phyloP scores from a whole-genome alignment of 2,888 invertebrate genomes.

The Podabrus alpinus region DNA sequence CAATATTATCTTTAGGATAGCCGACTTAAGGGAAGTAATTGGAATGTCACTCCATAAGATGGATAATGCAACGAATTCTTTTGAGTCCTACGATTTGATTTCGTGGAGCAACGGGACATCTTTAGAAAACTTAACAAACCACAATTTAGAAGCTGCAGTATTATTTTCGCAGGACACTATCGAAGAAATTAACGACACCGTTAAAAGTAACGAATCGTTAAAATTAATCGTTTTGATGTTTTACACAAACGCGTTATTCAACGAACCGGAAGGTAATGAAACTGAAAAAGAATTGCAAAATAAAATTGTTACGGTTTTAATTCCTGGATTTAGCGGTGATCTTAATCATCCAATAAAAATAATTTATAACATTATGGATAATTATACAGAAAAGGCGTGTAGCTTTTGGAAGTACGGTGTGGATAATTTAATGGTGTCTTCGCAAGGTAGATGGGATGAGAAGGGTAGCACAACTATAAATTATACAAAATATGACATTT shows the following conservation, averaged over 20 bases:
- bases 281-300: not conserved
- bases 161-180: not conserved
- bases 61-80: not conserved
- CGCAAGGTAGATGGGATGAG: not conserved
- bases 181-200: not conserved
- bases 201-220: not conserved
- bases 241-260: not conserved
- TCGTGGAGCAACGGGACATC: not conserved
- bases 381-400: not conserved
- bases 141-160: not conserved
- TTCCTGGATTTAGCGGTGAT: not conserved
- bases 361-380: not conserved
- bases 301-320: not conserved
- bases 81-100: not conserved
- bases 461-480: not conserved
- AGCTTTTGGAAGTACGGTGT: not conserved
- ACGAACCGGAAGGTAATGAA: not conserved
- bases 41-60: not conserved
- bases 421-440: not conserved
- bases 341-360: not conserved
- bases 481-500: constrained; percentile 24
- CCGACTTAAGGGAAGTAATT: not conserved
- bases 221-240: not conserved
- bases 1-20: not conserved
- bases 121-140: not conserved